These are phyloP conservation scores for Todus mexicanus DNA, from an alignment of 2,797 vertebrate species.

Conservation along the genomic window DNA sequence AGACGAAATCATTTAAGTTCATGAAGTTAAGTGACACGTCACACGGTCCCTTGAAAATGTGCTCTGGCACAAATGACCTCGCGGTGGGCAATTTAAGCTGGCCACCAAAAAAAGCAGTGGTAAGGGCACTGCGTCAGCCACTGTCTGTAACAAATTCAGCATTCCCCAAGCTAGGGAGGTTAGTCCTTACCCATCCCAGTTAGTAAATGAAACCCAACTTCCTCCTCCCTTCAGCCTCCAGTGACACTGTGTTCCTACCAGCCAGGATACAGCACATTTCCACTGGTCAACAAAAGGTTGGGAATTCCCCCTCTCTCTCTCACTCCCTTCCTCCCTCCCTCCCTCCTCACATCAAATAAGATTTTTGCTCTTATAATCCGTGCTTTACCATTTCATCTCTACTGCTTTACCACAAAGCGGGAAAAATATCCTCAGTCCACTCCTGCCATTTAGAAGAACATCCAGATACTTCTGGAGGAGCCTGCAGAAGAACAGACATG, in stretches of 20 bases:
- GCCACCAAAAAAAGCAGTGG: background rate
- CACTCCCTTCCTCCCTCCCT: no score
- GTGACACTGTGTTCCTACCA: no score
- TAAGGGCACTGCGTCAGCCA: background rate
- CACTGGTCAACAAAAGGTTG: background rate
- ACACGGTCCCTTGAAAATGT: background rate
- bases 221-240: background rate
- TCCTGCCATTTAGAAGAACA: conserved; percentile 76
- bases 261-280: background rate
- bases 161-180: background rate
- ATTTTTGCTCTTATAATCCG: background rate
- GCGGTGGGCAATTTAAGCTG: rapidly evolving
- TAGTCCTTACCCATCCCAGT: background rate
- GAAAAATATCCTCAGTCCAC: conserved; percentile 85
- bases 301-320: background rate
- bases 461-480: conserved; percentile 81
- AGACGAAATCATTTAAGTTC: background rate
- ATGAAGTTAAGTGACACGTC: background rate
- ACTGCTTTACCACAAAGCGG: conserved; percentile 95
- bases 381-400: conserved; percentile 93
- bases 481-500: conserved; percentile 62
- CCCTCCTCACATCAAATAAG: background rate
- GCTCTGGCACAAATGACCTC: background rate
- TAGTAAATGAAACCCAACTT: background rate
- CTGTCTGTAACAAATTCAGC: background rate